These are phyloP conservation scores for Cinara cedri DNA, from an alignment of 2,888 invertebrate species.

Conservation along the genomic window DNA sequence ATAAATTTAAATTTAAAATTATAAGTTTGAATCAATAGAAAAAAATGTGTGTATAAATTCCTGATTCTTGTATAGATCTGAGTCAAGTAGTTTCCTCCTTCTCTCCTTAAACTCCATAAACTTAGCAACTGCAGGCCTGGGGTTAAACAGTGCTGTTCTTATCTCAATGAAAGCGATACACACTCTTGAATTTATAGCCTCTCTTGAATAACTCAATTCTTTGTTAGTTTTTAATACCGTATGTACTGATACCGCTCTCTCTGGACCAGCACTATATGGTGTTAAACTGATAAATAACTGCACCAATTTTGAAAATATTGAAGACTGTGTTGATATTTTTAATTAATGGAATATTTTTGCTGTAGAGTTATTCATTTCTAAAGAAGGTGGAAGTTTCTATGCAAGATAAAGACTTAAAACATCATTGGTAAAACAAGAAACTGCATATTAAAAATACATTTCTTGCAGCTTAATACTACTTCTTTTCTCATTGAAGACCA, in stretches of 20 bases:
- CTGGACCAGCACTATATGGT: slow-evolving; percentile 22
- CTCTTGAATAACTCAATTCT: slow-evolving; percentile 20
- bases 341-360: slow-evolving; percentile 38
- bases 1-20: no score
- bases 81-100: neutral
- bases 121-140: neutral
- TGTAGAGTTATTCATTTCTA: no score
- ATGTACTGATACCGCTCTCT: slow-evolving; percentile 28
- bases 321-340: slow-evolving; percentile 33
- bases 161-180: neutral
- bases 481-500: no score
- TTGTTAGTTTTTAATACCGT: slow-evolving; percentile 44
- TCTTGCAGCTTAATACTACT: no score
- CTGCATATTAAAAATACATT: no score
- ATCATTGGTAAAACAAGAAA: no score
- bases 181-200: slow-evolving; percentile 12
- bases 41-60: no score
- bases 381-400: no score
- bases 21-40: no score
- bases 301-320: slow-evolving; percentile 53
- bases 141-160: slow-evolving; percentile 5
- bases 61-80: slow-evolving; percentile 10
- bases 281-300: slow-evolving; percentile 44
- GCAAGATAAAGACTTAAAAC: no score
- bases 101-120: slow-evolving; percentile 18